Evolutionary conservation across 2,113 vertebrate species (phyloP), one percentile per base, ranked within the genome.

Genomic region (Smithornis capensis): DNA sequence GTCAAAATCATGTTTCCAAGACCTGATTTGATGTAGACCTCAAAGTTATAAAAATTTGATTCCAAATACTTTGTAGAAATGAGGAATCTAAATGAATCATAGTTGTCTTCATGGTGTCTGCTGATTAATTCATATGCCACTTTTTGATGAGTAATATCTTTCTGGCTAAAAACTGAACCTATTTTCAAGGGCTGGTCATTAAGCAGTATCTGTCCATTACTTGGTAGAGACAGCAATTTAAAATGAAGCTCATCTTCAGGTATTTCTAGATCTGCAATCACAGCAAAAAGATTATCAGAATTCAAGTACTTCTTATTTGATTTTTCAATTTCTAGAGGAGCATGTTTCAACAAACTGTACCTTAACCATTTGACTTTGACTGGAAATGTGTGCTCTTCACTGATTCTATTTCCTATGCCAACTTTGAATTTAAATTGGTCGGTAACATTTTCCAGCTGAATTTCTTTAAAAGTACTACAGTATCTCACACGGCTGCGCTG

Each of bases 401-500:
- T 98, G 31, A 95, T 95, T 92, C 93, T 98, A 42, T 97, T 97
- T 79, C 97, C 98, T 69, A 99, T 38, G 24, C 47, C 98, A 81
- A 99, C 97, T 97, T 98, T 98, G 96, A 98, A 99, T 89, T 98
- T 98, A 92, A 99, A 99, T 17, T 97, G 95, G 93, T 99, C 99
- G 0, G 88, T 97, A 68, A 97, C 44, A 44, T 98, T 98, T 77
- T 96, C 89, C 23, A 95, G 95, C 92, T 99, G 98, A 75, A 98
- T 94, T 56, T 98, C 97, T 95, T 95, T 98, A 90, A 97, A 99
- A 56, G 98, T 99, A 95, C 97, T 98, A 22, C 95, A 85, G 71
- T 99, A 99, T 62, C 98, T 97, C 49, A 99, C 93, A 6, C 95
- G 91, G 65, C 95, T 96, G 75, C 87, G 97, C 92, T 98, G 98